Evolutionary conservation across 2,797 vertebrate species (phyloP).

Genomic region (Bryconaethiops microstoma): DNA sequence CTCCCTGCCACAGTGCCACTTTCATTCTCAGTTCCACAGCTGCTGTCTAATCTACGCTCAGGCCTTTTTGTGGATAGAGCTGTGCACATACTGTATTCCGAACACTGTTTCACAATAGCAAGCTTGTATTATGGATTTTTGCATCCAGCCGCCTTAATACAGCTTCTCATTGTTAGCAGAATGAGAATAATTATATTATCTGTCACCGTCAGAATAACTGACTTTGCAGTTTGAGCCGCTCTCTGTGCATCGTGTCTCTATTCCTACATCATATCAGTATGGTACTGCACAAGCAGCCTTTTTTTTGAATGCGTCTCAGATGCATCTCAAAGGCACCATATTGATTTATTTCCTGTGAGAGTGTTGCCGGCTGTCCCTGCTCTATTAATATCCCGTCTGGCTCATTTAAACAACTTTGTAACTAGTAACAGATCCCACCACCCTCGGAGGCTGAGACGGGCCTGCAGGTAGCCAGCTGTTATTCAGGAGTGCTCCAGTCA

Average conservation of each 20-base stretch:
- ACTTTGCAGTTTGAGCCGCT: slow-evolving; percentile 31
- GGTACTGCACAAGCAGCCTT: not conserved
- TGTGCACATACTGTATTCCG: slow-evolving; percentile 18
- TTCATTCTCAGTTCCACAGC: slow-evolving; percentile 36
- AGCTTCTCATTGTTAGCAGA: slow-evolving; percentile 28
- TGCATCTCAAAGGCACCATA: slow-evolving; percentile 64
- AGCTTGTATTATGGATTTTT: slow-evolving; percentile 10
- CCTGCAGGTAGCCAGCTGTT: slow-evolving; percentile 25
- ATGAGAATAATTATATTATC: slow-evolving; percentile 34
- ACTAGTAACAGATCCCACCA: slow-evolving; percentile 55
- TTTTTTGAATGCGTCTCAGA: slow-evolving; percentile 30
- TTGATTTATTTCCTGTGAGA: slow-evolving; percentile 69
- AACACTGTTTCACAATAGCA: slow-evolving; percentile 25
- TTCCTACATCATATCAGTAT: slow-evolving; percentile 7
- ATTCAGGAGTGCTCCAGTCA: slow-evolving; percentile 29
- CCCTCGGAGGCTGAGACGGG: slow-evolving; percentile 42
- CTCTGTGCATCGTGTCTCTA: not conserved
- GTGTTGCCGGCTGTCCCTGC: slow-evolving; percentile 58
- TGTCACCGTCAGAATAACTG: slow-evolving; percentile 32
- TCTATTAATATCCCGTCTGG: slow-evolving; percentile 74
- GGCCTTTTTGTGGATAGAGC: slow-evolving; percentile 29
- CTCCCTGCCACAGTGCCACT: slow-evolving; percentile 36
- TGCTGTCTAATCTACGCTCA: slow-evolving; percentile 25
- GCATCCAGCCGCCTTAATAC: not conserved
- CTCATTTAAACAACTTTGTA: slow-evolving; percentile 68